Percentiles rank a stretch among this genome's conserved stretches.
These are phyloP conservation scores for Schizotus pectinicornis DNA, from an alignment of 2,888 invertebrate genomes.

Conservation along the genomic window DNA sequence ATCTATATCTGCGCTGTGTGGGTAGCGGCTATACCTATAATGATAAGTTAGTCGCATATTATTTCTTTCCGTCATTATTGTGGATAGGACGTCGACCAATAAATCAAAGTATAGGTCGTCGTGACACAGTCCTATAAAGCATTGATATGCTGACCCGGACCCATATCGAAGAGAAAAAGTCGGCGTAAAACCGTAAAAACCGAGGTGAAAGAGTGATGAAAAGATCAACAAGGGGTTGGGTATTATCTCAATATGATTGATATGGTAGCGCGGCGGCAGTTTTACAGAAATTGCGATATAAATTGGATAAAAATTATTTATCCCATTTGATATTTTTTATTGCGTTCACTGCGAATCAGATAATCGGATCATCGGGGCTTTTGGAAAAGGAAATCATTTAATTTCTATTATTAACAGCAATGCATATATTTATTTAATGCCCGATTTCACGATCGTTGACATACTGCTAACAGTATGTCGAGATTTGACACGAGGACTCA, in stretches of 20 bases:
- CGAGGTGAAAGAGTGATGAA: slow-evolving; percentile 13
- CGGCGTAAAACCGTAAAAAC: slow-evolving; percentile 5
- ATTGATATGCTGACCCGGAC: slow-evolving; percentile 6
- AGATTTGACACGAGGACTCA: too few relatives aligned
- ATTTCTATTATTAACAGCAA: too few relatives aligned
- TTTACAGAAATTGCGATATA: slow-evolving; percentile 5
- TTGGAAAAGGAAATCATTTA: too few relatives aligned
- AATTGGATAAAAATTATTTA: not conserved
- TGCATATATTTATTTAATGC: too few relatives aligned
- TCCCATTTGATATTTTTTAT: too few relatives aligned
- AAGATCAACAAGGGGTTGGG: slow-evolving; percentile 19
- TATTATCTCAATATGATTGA: slow-evolving; percentile 22
- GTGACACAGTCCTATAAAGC: slow-evolving; percentile 6
- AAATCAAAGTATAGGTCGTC: slow-evolving; percentile 30
- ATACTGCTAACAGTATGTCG: too few relatives aligned
- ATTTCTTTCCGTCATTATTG: slow-evolving; percentile 36
- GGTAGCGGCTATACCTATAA: not conserved
- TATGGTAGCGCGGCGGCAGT: slow-evolving; percentile 1
- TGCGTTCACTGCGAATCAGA: too few relatives aligned
- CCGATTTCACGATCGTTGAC: too few relatives aligned
- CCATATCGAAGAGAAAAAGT: not conserved
- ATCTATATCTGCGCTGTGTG: not conserved
- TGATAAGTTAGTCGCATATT: slow-evolving; percentile 40
- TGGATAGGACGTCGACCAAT: slow-evolving; percentile 28
- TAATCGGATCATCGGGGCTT: too few relatives aligned